phyloP scores from a whole-genome alignment of 2,888 invertebrate genomes.

The Drosophila limbata region DNA sequence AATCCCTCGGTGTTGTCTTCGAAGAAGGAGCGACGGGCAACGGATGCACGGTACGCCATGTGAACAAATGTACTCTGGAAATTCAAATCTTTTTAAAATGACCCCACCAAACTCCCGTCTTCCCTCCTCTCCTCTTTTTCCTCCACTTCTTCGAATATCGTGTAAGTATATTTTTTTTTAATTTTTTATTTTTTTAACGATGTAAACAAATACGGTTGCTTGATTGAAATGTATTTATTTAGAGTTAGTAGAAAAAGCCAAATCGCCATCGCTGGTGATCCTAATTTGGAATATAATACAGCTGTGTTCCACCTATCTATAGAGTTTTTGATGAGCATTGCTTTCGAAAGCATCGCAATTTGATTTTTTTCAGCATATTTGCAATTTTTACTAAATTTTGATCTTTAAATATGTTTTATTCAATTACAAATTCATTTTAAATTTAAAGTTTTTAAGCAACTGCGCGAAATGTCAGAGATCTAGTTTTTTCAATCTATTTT shows the following conservation, averaged over 20 bases:
- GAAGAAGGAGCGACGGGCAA: not conserved
- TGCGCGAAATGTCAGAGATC: too few species aligned
- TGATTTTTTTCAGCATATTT: too few species aligned
- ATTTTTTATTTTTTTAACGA: not conserved
- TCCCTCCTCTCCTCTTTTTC: not conserved
- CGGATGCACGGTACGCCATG: constrained; percentile 1
- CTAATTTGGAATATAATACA: not conserved
- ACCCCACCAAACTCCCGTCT: not conserved
- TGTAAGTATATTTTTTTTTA: not conserved
- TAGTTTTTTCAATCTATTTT: too few species aligned
- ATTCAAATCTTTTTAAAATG: not conserved
- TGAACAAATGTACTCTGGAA: not conserved
- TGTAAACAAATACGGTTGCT: not conserved
- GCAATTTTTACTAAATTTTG: too few species aligned
- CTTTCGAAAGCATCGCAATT: too few species aligned
- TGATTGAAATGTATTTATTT: not conserved
- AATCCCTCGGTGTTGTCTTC: not conserved
- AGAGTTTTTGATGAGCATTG: too few species aligned
- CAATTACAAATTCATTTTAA: too few species aligned
- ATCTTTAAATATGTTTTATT: too few species aligned
- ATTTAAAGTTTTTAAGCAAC: too few species aligned
- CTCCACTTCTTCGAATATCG: not conserved
- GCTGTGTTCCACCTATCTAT: too few species aligned
- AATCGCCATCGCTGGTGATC: not conserved
- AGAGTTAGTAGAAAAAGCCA: not conserved